These are phyloP conservation scores for Harpalus rufipes DNA, from an alignment of 2,888 invertebrate species.

Conservation along the genomic window DNA sequence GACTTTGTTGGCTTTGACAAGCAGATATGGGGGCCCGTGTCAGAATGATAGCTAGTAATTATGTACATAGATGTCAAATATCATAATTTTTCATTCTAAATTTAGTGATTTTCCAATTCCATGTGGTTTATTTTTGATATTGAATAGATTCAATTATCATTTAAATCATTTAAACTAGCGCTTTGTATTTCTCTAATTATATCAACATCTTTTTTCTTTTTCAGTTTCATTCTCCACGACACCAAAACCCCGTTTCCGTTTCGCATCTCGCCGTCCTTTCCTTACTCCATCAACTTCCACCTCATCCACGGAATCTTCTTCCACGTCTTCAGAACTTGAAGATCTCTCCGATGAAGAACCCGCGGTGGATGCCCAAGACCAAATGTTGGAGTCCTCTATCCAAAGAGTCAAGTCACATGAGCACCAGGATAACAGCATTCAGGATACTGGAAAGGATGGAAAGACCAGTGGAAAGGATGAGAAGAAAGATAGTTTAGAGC, in stretches of 20 bases:
- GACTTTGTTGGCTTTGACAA: too few relatives aligned
- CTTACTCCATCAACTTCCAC: conserved; percentile 19
- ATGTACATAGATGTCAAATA: too few relatives aligned
- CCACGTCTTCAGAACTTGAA: neutral
- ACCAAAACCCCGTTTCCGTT: conserved; percentile 55
- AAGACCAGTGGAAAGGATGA: neutral
- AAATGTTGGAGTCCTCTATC: conserved; percentile 49
- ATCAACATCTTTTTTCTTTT: neutral
- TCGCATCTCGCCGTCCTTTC: conserved; percentile 52
- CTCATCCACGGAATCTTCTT: conserved; percentile 46
- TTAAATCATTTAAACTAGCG: too few relatives aligned
- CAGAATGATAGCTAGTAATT: too few relatives aligned
- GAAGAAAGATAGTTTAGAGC: conserved; percentile 42
- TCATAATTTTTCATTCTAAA: too few relatives aligned
- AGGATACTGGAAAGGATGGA: neutral
- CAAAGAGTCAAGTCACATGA: conserved; percentile 40
- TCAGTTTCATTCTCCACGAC: conserved; percentile 52
- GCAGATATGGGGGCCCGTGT: too few relatives aligned
- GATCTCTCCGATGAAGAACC: conserved; percentile 23
- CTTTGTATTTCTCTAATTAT: too few relatives aligned
- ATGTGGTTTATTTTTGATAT: too few relatives aligned
- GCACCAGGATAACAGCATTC: conserved; percentile 35
- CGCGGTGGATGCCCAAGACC: conserved; percentile 15
- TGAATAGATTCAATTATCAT: too few relatives aligned
- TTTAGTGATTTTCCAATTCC: too few relatives aligned